Evolutionary conservation across 2,113 vertebrate genomes (phyloP), one percentile per base, ranked within the genome.

Genomic region (Spea multiplicata): DNA sequence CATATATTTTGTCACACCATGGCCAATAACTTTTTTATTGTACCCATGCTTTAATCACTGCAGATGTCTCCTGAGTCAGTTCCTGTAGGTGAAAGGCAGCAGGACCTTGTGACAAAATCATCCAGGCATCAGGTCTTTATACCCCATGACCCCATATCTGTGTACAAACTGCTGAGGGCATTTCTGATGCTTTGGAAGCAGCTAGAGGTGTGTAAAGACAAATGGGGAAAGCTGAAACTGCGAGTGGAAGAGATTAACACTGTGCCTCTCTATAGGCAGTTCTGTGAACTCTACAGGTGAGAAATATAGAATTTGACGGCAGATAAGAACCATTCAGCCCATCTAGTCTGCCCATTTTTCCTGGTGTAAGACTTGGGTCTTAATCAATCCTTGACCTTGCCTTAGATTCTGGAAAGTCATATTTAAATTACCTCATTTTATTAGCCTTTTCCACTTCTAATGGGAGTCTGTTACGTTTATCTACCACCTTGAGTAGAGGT

Each of bases 151-250:
- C 81, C 82, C 0, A 12, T 88, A 1, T 2, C 17, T 30, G 71
- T 86, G 46, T 59, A 84, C 50, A 74, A 73, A 3, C 80, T 87
- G 77, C 74, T 90, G 80, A 91, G 76, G 84, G 90, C 84, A 13
- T 93, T 94, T 78, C 89, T 95, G 74, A 78, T 90, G 9, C 82
- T 91, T 4, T 91, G 87, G 83, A 94, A 94, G 81, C 91, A 93
- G 81, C 76, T 93, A 16, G 90, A 93, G 83, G 82, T 85, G 8
- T 83, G 93, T 16, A 94, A 91, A 85, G 88, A 88, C 75, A 86
- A 83, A 82, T 91, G 88, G 91, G 88, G 89, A 14, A 0, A 0
- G n/a, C 84, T 88, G 45, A 92, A 86, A 83, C 73, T 92, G 61
- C 74, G 45, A 2, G 76, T 71, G 6, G 78, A 89, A 13, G 80